Base-by-base conservation (phyloP, 2,113 vertebrate species). In the Seriola aureovittata region DNA sequence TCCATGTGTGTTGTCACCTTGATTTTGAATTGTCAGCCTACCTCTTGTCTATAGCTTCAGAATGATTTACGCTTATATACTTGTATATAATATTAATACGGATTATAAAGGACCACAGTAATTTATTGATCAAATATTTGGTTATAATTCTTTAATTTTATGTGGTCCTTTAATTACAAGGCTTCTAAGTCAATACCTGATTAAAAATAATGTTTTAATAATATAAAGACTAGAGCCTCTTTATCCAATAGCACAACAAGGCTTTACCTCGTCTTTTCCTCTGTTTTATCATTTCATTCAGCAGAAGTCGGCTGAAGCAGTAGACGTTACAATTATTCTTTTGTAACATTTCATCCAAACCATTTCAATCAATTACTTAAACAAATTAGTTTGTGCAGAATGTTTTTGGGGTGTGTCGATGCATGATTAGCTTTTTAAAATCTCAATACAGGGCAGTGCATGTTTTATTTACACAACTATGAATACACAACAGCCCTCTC, bases 311-410 rank as follows among this genome's bases (percentile, higher is more conserved):
- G 50, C 50, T 52, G 19, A 52, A 40, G 3, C 13, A 34, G 17
- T 25, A 8, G 0, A 23, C 32, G 50, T 21, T 3, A n/a, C n/a
- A 63, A 62, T 66, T 54, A 38, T 16, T 60, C 23, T 11, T 3
- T 21, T 29, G 7, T 34, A 36, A 34, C 1, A n/a, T n/a, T 48
- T 55, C 13, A 3, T 67, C 13, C 2, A 2, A 46, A 44, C 9
- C 16, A 16, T 64, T 42, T 32, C 48, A 36, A n/a, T 62, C 4
- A 68, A 46, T 84, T 79, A 66, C 52, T 55, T 29, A 2, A 32
- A 50, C 12, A 44, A n/a, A 58, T 44, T 72, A 52, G n/a, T 78
- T 72, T 19, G 1, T 55, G 63, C 57, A 48, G 40, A 63, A 32
- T n/a, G 5, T 1, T 1, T 63, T 29, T 62, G 19, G 0, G 17